Evolutionary conservation across 1,140 invertebrate genomes (phyloP), one percentile per base, ranked within the genome.

Genomic region (Megalonaias nervosa): DNA sequence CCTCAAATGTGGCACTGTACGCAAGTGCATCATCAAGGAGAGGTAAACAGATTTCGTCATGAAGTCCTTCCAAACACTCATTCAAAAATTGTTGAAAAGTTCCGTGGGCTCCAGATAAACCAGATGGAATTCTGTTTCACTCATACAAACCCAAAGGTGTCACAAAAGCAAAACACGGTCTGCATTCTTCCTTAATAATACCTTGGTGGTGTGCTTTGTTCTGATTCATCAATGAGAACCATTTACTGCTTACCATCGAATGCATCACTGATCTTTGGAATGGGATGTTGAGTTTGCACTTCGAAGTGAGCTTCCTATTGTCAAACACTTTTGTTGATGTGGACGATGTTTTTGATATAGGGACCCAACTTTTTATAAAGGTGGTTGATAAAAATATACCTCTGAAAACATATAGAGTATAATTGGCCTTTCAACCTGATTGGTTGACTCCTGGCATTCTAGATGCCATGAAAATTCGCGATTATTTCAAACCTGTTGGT

Each of bases 51-150:
- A 73, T 77, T 57, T 70, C 64, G 21, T 75, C 74, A 14, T 64
- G 60, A 16, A 82, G 58, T 4, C 66, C 81, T 11, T 12, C 56
- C 57, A 82, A 59, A 4, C 57, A 68, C 15, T 67, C 65, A 17
- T 81, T 67, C 81, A 84, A 83, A 60, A 79, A 75, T n/a, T 77
- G 48, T 62, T 80, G 80, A 69, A 82, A 85, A n/a, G 70, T 58
- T 17, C 69, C 79, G 67, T 80, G 80, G 21, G 82, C 81, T 48
- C 74, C 72, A 66, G 79, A 71, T 26, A 85, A 58, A 14, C 82
- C 82, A 72, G 81, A 84, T 23, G 78, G 82, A 56, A 84, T 81
- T 13, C 74, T 38, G 1, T 66, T 67, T 55, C 68, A 82, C 67
- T 84, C 78, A 58, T 75, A 82, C 11, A 84, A 56, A 11, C 82